Evolutionary conservation across 2,797 vertebrate species (phyloP).

Genomic region (Sphaeramia orbicularis): DNA sequence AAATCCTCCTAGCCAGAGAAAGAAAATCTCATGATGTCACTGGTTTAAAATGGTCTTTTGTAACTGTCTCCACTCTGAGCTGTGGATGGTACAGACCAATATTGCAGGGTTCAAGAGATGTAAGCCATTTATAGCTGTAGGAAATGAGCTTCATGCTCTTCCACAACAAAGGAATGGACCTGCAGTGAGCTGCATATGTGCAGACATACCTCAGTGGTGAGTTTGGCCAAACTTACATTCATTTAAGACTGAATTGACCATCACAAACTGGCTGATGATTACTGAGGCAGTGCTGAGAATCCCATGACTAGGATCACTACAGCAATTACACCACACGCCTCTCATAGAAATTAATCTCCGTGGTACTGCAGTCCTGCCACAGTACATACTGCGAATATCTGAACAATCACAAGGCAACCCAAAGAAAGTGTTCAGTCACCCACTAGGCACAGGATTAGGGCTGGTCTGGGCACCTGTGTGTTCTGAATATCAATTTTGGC

Average conservation of each 20-base stretch:
- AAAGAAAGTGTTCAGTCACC: slow-evolving; percentile 52
- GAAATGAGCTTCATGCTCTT: slow-evolving; percentile 55
- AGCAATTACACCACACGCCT: slow-evolving; percentile 21
- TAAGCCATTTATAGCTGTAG: slow-evolving; percentile 41
- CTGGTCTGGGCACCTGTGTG: slow-evolving; percentile 61
- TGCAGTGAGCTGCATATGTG: slow-evolving; percentile 14
- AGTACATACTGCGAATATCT: slow-evolving; percentile 44
- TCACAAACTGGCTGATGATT: slow-evolving; percentile 45
- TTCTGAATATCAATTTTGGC: slow-evolving; percentile 55
- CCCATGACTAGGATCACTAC: slow-evolving; percentile 29
- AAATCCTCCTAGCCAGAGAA: slow-evolving; percentile 41
- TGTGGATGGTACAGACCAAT: slow-evolving; percentile 19
- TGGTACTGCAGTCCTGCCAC: slow-evolving; percentile 48
- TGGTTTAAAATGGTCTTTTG: slow-evolving; percentile 38
- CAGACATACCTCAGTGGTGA: slow-evolving; percentile 17
- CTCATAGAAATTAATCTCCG: slow-evolving; percentile 28
- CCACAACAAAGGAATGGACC: slow-evolving; percentile 41
- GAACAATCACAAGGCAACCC: slow-evolving; percentile 66
- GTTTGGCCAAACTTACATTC: slow-evolving; percentile 76
- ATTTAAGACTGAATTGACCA: slow-evolving; percentile 54
- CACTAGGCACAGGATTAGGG: slow-evolving; percentile 65
- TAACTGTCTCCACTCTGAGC: slow-evolving; percentile 35
- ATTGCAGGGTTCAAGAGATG: slow-evolving; percentile 43
- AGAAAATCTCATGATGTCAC: slow-evolving; percentile 43
- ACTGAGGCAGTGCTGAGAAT: slow-evolving; percentile 48